Conservation (phyloP, 2,888 invertebrate genomes). For the Masnerella sp. region DNA sequence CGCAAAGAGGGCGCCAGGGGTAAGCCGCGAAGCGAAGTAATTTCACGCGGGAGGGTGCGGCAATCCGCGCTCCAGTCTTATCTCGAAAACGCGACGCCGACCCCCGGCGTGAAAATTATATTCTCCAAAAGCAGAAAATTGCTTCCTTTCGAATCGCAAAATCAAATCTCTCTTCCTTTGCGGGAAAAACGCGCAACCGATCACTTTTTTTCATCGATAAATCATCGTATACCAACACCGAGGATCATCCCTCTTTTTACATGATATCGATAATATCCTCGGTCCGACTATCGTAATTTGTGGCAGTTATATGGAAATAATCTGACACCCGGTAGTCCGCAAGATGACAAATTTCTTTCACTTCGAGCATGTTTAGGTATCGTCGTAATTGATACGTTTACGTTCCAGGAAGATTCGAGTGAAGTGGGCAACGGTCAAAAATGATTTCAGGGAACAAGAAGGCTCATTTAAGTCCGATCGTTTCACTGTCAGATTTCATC, state of each 20-base stretch:
- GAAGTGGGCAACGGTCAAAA: too few relatives aligned
- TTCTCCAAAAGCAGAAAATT: slow-evolving; percentile 74
- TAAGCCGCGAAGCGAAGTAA: slow-evolving; percentile 77
- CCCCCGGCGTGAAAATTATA: slow-evolving; percentile 73
- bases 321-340: too few relatives aligned
- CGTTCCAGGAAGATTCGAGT: too few relatives aligned
- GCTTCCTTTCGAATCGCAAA: slow-evolving; percentile 64
- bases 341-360: too few relatives aligned
- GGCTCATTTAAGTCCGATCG: slow-evolving; percentile 15
- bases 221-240: slow-evolving; percentile 55
- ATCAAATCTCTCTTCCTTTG: slow-evolving; percentile 61
- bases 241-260: slow-evolving; percentile 51
- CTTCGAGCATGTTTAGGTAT: too few relatives aligned
- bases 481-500: slow-evolving; percentile 38
- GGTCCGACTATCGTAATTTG: slow-evolving; percentile 24
- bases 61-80: slow-evolving; percentile 68
- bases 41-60: slow-evolving; percentile 75
- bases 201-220: slow-evolving; percentile 45
- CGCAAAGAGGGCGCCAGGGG: slow-evolving; percentile 70
- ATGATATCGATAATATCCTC: slow-evolving; percentile 50
- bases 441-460: too few relatives aligned
- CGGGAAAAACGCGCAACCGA: slow-evolving; percentile 48
- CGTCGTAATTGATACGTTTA: slow-evolving; percentile 31
- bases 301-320: slow-evolving; percentile 32
- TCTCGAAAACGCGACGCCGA: slow-evolving; percentile 70